These are phyloP conservation scores for Nipponacmea schrenckii DNA, from an alignment of 2,888 invertebrate species.

Conservation along the genomic window DNA sequence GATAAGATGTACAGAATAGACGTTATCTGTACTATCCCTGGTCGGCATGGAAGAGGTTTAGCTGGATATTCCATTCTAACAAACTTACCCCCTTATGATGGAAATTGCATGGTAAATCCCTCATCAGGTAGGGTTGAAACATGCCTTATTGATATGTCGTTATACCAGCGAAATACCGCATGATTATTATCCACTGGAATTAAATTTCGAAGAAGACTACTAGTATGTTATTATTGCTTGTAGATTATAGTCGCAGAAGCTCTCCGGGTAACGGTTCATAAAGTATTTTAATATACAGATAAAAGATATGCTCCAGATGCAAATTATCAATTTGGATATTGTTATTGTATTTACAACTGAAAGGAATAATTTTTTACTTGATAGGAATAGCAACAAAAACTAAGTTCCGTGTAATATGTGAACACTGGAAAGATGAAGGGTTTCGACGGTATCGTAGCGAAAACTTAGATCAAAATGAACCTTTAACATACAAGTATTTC, in stretches of 20 bases:
- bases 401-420: slow-evolving; percentile 12
- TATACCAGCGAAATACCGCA: no score
- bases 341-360: no score
- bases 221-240: no score
- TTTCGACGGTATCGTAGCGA: slow-evolving; percentile 4
- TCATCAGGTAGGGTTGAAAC: background rate
- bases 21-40: background rate
- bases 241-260: no score
- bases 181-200: no score
- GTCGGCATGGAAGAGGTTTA: slow-evolving; percentile 1
- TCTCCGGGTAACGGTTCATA: no score
- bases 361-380: background rate
- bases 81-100: slow-evolving; percentile 21
- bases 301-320: no score
- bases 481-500: slow-evolving; percentile 11
- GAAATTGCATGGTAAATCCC: slow-evolving; percentile 14
- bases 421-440: slow-evolving; percentile 16
- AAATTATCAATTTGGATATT: no score
- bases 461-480: slow-evolving; percentile 6
- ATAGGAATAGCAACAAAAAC: slow-evolving; percentile 14
- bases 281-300: no score
- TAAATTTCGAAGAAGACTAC: no score
- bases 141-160: background rate
- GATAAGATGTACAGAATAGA: slow-evolving; percentile 8
- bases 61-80: slow-evolving; percentile 10